Base-by-base conservation (phyloP, 2,797 vertebrate species). In the Syndactyla subalaris region DNA sequence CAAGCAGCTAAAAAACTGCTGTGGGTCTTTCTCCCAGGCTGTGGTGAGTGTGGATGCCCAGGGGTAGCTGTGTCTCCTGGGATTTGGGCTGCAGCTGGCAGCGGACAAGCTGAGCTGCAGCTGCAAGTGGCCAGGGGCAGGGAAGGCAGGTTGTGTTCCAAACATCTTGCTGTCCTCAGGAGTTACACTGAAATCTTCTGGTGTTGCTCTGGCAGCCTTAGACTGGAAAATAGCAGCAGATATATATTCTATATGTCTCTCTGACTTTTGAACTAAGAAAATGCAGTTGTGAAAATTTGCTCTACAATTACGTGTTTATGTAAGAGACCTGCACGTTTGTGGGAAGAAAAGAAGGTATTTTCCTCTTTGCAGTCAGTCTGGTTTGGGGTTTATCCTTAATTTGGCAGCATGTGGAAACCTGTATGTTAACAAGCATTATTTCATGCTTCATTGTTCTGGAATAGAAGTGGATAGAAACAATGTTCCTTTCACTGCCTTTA, bases 11-110 rank as follows among this genome's bases (percentile, higher is more conserved):
- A 81, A 91, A 46, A 94, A 73, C 63, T 90, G 55, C 23, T 46
- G 48, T 23, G 62, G 39, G 36, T 20, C 43, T 90, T 94, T 94
- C 73, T 94, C 36, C 32, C 67, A 45, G 70, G 68, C 65, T 95
- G 67, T 90, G 36, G 65, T 93, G 86, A 95, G 36, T 46, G 95
- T 73, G 26, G 17, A 26, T 88, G 91, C 67, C 54, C 7, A 17
- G 10, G 27, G 65, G 73, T 77, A 59, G 75, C 74, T 29, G 29
- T 39, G 49, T 91, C 95, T 96, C 92, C 57, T 34, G 85, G 87
- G 87, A 36, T 86, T 97, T 80, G 46, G 68, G 94, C 96, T 97
- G 97, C 96, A 92, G 66, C 90, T 97, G 86, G 58, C 96, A 94
- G 91, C 65, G 97, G 96, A 96, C 83, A 91, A 89, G 88, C 65